A percentile compares a stretch with the other conserved stretches of the same genome.
These are phyloP conservation scores for Drosophila mulleri DNA, from an alignment of 2,888 invertebrate genomes.

Conservation along the genomic window DNA sequence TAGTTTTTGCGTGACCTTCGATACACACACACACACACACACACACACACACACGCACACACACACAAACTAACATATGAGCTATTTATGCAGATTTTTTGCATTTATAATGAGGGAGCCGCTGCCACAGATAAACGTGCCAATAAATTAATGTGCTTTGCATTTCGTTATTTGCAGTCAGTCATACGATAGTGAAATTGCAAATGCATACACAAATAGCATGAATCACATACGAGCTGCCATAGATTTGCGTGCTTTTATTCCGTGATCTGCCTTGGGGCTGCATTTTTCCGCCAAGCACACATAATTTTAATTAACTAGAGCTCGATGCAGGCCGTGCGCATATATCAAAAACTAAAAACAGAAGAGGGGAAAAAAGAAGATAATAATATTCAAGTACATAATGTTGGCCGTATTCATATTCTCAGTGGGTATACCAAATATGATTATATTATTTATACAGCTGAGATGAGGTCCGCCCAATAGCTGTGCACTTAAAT, in stretches of 20 bases:
- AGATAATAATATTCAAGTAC: constrained; percentile 25
- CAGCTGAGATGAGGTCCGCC: constrained; percentile 37
- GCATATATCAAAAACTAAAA: constrained; percentile 55
- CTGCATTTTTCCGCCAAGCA: constrained; percentile 53
- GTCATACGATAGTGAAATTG: constrained; percentile 45
- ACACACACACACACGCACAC: neutral
- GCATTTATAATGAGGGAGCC: constrained; percentile 45
- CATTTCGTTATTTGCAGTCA: constrained; percentile 68
- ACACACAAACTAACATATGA: neutral
- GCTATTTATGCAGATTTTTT: constrained; percentile 68
- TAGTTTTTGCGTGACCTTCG: constrained; percentile 16
- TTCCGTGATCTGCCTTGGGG: constrained; percentile 39
- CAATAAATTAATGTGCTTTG: constrained; percentile 77
- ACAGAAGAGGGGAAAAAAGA: constrained; percentile 28
- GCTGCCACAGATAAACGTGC: constrained; percentile 69
- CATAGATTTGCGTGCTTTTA: constrained; percentile 18
- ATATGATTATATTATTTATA: neutral
- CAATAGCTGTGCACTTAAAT: constrained; percentile 34
- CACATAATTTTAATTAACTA: constrained; percentile 76
- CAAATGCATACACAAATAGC: constrained; percentile 24
- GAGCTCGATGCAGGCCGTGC: constrained; percentile 62
- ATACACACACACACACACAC: too few relatives aligned
- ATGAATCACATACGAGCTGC: constrained; percentile 20
- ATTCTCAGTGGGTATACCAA: too few relatives aligned
- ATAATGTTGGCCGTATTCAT: constrained; percentile 24